Conservation (phyloP, 1,140 invertebrate genomes). For the Drosophila fuyamai region DNA sequence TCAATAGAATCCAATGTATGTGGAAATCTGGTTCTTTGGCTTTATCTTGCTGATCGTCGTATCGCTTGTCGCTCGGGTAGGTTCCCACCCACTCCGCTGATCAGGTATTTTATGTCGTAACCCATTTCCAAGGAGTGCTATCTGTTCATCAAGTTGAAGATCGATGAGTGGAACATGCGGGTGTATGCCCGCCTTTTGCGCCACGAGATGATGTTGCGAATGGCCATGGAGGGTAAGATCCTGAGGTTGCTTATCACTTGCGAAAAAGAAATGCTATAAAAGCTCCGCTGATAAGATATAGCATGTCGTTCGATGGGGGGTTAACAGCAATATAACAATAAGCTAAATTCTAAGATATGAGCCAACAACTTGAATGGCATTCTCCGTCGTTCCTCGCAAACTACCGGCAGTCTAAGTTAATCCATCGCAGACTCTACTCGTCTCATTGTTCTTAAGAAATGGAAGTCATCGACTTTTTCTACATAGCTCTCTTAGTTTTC, state of each 20-base stretch:
- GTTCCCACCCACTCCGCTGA: not conserved
- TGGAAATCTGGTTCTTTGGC: constrained; percentile 65
- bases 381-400: constrained; percentile 17
- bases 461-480: constrained; percentile 47
- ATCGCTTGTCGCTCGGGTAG: constrained; percentile 56
- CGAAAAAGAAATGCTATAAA: constrained; percentile 28
- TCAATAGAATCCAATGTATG: constrained; percentile 41
- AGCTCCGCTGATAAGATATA: constrained; percentile 31
- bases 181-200: constrained; percentile 59
- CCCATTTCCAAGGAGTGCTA: constrained; percentile 56
- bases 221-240: constrained; percentile 71
- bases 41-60: constrained; percentile 55
- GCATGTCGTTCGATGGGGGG: constrained; percentile 15
- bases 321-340: constrained; percentile 17
- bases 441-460: constrained; percentile 17
- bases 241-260: not conserved
- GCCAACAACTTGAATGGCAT: constrained; percentile 19
- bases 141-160: constrained; percentile 59
- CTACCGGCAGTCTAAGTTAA: constrained; percentile 11
- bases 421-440: constrained; percentile 12
- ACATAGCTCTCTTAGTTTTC: constrained; percentile 40
- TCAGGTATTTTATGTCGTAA: not conserved
- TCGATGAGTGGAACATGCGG: constrained; percentile 61
- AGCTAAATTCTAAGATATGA: constrained; percentile 24
- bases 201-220: constrained; percentile 65